Base-by-base conservation (phyloP, 2,113 vertebrate species). In the Oryzias javanicus region DNA sequence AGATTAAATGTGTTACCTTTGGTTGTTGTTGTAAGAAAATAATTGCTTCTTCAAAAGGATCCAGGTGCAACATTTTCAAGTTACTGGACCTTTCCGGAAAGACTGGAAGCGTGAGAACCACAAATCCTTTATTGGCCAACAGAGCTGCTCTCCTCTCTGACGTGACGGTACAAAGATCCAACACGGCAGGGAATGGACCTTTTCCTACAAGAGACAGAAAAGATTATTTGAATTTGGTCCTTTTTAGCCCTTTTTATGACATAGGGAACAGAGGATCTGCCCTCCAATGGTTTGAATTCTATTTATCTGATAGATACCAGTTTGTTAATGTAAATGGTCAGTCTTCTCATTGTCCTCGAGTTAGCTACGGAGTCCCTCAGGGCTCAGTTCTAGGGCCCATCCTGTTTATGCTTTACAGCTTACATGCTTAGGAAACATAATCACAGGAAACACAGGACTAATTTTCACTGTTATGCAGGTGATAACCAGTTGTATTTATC, bases 111-210 rank as follows among this genome's bases (percentile, higher is more conserved):
- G 76, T 57, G 58, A 89, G 67, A 40, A 83, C 83, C 74, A 89
- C 46, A 5, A 87, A 87, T 3, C 85, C 87, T 16, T 49, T 25
- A 14, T 49, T 67, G 17, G 87, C 83, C 65, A 89, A 67, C 64
- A 89, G 74, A 52, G 66, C 29, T 0, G 83, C 72, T 19, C 87
- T 76, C 41, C 72, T 87, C 78, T 89, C 87, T 0, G 81, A 87
- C 40, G 81, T 60, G 1, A 82, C 80, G 0, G 74, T 60, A 55
- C 55, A 72, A 24, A 89, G 47, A 59, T 89, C 87, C 74, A 89
- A 14, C 44, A 89, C 67, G 4, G 78, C 78, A 13, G 85, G 83
- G 49, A 82, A 87, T 0, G 78, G 81, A 4, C 86, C 86, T 1
- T 0, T 3, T 16, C 84, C 86, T 87, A 41, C 1, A 14, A 12